phyloP scores from a whole-genome alignment of 2,113 vertebrate genomes.

The Amphiprion percula region DNA sequence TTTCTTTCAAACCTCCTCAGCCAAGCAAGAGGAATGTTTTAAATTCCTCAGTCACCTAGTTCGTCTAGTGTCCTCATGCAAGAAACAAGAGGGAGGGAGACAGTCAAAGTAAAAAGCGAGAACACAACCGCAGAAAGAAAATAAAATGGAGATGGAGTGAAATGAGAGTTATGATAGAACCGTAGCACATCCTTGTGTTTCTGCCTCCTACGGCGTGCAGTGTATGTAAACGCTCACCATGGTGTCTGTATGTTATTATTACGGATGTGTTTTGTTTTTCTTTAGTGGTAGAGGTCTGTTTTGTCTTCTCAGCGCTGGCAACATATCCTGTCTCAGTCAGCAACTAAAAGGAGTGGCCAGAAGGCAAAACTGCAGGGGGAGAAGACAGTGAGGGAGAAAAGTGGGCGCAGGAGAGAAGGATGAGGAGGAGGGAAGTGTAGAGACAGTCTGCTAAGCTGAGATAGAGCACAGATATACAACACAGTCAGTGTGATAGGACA shows the following conservation, averaged over 20 bases:
- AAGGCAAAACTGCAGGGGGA: constrained; percentile 75
- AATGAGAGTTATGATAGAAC: constrained; percentile 22
- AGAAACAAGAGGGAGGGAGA: constrained; percentile 41
- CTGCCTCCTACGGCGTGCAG: constrained; percentile 6
- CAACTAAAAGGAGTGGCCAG: constrained; percentile 75
- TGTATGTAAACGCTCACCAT: constrained; percentile 42
- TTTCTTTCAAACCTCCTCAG: constrained; percentile 65
- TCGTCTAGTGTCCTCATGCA: constrained; percentile 61
- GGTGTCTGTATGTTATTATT: constrained; percentile 59
- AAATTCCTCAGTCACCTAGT: constrained; percentile 79
- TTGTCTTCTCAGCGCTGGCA: constrained; percentile 71
- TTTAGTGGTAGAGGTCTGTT: constrained; percentile 69
- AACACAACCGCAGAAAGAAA: constrained; percentile 36
- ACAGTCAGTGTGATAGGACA: constrained; percentile 56
- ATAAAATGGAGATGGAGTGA: constrained; percentile 8
- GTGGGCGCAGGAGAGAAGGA: constrained; percentile 13
- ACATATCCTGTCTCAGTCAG: constrained; percentile 74
- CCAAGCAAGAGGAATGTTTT: constrained; percentile 73
- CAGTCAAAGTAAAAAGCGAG: constrained; percentile 22
- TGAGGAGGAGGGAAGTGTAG: background rate
- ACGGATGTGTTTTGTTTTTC: constrained; percentile 69
- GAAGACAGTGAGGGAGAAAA: constrained; percentile 46
- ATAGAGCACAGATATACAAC: constrained; percentile 53
- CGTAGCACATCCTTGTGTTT: constrained; percentile 28
- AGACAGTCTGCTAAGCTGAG: constrained; percentile 57